Evolutionary conservation across 2,888 invertebrate genomes (phyloP).

Genomic region (Diaperis boleti): DNA sequence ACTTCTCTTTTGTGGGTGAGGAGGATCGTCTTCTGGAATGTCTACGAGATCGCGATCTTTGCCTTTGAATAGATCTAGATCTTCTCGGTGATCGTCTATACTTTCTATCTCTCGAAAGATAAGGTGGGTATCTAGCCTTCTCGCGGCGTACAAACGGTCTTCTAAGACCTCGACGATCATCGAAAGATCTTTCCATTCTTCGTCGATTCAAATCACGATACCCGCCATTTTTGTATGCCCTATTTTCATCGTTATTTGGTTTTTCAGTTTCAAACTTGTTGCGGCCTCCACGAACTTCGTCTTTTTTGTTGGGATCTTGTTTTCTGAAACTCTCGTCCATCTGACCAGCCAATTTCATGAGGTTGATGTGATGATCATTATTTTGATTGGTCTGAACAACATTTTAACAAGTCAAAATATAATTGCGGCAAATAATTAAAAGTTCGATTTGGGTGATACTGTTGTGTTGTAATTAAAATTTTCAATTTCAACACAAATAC

Average conservation of each 20-base stretch:
- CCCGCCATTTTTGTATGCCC: conserved; percentile 46
- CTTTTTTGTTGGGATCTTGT: conserved; percentile 10
- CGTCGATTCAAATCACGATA: conserved; percentile 53
- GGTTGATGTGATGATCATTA: conserved; percentile 40
- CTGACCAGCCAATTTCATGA: conserved; percentile 53
- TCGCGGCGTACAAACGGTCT: conserved; percentile 41
- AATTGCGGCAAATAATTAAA: no score
- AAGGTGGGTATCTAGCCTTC: conserved; percentile 40
- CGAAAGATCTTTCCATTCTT: conserved; percentile 42
- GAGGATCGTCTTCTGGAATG: conserved; percentile 57
- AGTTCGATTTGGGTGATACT: no score
- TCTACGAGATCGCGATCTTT: conserved; percentile 42
- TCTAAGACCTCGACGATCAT: conserved; percentile 35
- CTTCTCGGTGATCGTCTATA: conserved; percentile 49
- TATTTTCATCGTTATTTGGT: conserved; percentile 46
- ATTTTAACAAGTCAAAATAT: no score
- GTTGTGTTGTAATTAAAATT: no score
- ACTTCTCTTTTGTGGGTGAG: conserved; percentile 53
- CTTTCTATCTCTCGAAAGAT: conserved; percentile 36
- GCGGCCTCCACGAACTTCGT: conserved; percentile 61
- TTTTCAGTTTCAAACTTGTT: conserved; percentile 63
- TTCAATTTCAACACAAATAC: no score
- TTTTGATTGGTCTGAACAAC: conserved; percentile 19
- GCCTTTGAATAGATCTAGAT: conserved; percentile 55
- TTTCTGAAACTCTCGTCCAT: conserved; percentile 34